Evolutionary conservation across 2,888 invertebrate genomes (phyloP), one percentile per base, ranked within the genome.

Genomic region (Drosophila neonasuta): DNA sequence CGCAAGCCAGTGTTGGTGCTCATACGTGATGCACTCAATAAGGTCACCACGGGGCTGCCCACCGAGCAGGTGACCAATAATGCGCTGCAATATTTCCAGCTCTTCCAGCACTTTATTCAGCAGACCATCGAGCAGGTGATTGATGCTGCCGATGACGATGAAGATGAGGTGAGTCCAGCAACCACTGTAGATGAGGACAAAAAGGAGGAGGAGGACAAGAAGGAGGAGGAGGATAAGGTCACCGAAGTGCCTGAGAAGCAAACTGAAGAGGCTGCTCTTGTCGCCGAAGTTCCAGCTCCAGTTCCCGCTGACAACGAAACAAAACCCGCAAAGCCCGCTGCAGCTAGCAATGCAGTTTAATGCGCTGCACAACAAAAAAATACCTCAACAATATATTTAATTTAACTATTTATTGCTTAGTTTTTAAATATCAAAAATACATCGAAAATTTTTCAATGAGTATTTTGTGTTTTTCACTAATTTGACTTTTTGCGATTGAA

Each of bases 81-180:
- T 73, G 90, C 90, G 0, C 69, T 89, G 61, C 90, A 89, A 60
- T 90, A 90, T 62, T 90, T 90, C 78, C 89, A 90, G 67, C 79
- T 90, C 5, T 90, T 90, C 54, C 88, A 89, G 61, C 90, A 90
- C 68, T 89, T 90, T 32, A 81, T 90, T 41, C 90, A 89, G 59
- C 88, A 90, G 58, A 87, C 89, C 50, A 89, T 90, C 45, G 88
- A 90, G 61, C 80, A 89, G 58, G 90, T 89, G 1, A 89, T 90
- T 29, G 88, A 86, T 30, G 86, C 80, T 2, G 88, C 88, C 39
- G 89, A 87, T 41, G 89, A 89, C 2, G 89, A 89, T 2, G 88
- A 86, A 13, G 88, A 39, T 2, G 39, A 85, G 6, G 88, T 88
- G 36, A 29, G 67, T 3, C 49, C 77, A 2, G 63, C 67, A 10